A percentile compares a stretch with the other conserved stretches of the same genome.
Conservation (phyloP, 2,113 vertebrate species). For the Solenodon paradoxus region DNA sequence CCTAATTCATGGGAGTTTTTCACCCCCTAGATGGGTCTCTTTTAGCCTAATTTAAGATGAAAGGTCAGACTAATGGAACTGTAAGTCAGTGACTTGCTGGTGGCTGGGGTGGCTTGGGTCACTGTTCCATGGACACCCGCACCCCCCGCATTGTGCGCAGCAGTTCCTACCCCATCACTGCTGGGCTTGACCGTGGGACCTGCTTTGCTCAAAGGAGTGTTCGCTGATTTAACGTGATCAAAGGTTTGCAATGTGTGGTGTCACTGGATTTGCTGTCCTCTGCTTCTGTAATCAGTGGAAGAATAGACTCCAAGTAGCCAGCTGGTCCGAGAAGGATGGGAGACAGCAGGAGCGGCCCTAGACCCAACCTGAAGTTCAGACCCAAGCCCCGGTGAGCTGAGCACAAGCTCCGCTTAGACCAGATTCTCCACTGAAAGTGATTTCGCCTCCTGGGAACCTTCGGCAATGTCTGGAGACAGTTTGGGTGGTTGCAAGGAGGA, state of each 20-base stretch:
- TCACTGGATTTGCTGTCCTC: neutral
- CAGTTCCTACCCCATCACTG: neutral
- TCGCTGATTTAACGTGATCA: neutral
- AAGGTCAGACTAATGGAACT: neutral
- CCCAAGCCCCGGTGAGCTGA: neutral
- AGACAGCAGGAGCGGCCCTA: rapidly evolving
- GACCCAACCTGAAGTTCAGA: neutral
- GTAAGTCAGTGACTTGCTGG: neutral
- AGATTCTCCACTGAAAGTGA: neutral
- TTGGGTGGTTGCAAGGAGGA: neutral
- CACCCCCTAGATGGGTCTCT: neutral
- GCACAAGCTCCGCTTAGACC: neutral
- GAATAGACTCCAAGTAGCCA: neutral
- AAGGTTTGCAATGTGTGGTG: neutral
- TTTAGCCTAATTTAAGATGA: neutral
- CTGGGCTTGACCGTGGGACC: neutral
- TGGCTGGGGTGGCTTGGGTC: neutral
- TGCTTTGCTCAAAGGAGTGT: neutral
- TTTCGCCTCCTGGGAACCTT: neutral
- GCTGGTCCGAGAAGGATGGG: neutral
- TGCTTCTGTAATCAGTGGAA: neutral
- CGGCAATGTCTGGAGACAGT: neutral
- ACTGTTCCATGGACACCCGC: neutral
- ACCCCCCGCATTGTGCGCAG: neutral
- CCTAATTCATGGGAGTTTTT: neutral